Base-by-base conservation (phyloP, 2,888 invertebrate species). In the Rhaphigaster nebulosa region DNA sequence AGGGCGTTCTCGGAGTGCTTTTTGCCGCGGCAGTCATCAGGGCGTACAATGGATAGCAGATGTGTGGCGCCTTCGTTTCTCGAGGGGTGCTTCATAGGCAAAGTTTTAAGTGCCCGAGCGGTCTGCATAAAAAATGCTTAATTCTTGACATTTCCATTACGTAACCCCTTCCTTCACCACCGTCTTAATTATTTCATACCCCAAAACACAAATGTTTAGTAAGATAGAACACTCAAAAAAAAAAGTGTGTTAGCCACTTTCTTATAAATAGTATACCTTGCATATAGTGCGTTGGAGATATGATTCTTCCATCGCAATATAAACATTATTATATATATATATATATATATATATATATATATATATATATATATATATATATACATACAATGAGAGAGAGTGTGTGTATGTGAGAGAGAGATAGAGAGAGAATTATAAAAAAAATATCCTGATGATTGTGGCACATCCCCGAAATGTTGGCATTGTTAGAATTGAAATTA, bases 31-130 rank as follows among this genome's bases (percentile, higher is more conserved):
- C 12, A 23, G 84, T 84, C 84, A 45, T 84, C 45, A 45, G 26
- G 41, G 41, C 84, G 26, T 45, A 84, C 84, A 84, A 84, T 84
- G 84, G 84, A 23, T 26, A 80, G 41, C 41, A 80, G 23, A 84
- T 45, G 41, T 84, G 84, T 84, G 84, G 84, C 45, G 41, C 41
- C 84, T 84, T 84, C 84, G 41, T 29, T 65, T 13, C 65, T 65
- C 29, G 13, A 29, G 15, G 70, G 70, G 34, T 70, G 70, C 34
- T 70, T 70, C 70, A 34, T 70, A 1, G 70, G 20, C 34, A 70
- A 70, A 70, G 34, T 70, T 70, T 70, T 70, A 70, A 70, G 70
- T 70, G 70, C 70, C 34, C 34, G 6, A 6, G 70, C 70, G 18
- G 34, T 18, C 34, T 70, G 18, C 34, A 20, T 70, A 70, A 70